Evolutionary conservation across 2,797 vertebrate species (phyloP).

Genomic region (Triplophysa bombifrons): DNA sequence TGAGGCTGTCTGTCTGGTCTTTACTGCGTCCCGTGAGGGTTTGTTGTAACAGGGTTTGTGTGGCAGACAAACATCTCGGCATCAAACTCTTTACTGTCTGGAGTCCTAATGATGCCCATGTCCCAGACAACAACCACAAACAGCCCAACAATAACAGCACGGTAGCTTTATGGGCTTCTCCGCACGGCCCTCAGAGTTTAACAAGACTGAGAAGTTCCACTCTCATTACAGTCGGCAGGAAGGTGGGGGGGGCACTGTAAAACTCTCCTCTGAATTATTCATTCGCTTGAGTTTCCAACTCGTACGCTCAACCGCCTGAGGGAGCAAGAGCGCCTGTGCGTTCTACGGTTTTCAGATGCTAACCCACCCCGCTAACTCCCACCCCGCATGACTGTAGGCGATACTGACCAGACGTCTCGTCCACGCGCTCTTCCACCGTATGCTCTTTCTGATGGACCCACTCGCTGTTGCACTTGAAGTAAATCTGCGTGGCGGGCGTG

Average conservation of each 20-base stretch:
- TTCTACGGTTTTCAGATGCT: background rate
- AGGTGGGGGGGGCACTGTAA: constrained; percentile 9
- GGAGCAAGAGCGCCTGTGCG: constrained; percentile 11
- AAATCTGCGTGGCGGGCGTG: constrained; percentile 96
- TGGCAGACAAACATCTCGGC: constrained; percentile 22
- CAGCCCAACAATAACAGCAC: constrained; percentile 28
- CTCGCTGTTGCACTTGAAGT: constrained; percentile 99
- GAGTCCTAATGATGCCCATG: constrained; percentile 48
- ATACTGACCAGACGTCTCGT: constrained; percentile 93
- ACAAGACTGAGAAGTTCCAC: constrained; percentile 41
- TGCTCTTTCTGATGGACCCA: constrained; percentile 99
- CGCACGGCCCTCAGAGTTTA: constrained; percentile 23
- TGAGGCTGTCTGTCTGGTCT: background rate
- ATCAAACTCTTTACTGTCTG: constrained; percentile 21
- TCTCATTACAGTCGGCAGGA: constrained; percentile 45
- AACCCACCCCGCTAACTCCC: background rate
- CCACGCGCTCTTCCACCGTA: constrained; percentile 91
- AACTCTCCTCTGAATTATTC: constrained; percentile 52
- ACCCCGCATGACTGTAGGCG: background rate
- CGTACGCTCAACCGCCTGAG: constrained; percentile 16
- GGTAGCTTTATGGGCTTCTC: constrained; percentile 26
- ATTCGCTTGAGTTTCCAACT: constrained; percentile 50
- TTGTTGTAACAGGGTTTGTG: constrained; percentile 35
- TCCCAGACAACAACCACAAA: constrained; percentile 36
- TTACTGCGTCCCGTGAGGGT: constrained; percentile 30